phyloP scores from a whole-genome alignment of 2,888 invertebrate genomes.

The Meiosimyza decipiens region DNA sequence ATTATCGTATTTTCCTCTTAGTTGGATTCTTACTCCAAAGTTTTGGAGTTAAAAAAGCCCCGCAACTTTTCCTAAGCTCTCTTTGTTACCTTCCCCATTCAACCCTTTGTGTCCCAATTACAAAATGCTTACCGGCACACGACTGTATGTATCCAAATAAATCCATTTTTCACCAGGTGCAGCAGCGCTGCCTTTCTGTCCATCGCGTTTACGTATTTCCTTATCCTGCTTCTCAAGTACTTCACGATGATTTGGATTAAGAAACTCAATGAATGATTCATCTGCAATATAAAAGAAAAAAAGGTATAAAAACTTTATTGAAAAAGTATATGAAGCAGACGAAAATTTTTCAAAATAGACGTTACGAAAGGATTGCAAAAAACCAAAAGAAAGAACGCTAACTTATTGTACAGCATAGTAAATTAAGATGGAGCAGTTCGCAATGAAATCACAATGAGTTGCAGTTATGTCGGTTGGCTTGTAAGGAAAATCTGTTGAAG shows the following conservation, averaged over 20 bases:
- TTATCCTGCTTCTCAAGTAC: constrained; percentile 76
- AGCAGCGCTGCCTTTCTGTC: constrained; percentile 70
- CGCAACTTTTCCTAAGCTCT: too few relatives aligned
- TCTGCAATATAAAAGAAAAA: constrained; percentile 47
- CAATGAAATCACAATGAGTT: constrained; percentile 13
- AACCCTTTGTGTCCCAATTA: not conserved
- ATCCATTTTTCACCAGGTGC: constrained; percentile 84
- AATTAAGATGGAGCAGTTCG: constrained; percentile 25
- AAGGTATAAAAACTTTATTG: not conserved
- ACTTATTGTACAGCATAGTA: not conserved
- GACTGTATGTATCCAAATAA: constrained; percentile 87
- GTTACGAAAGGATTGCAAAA: not conserved
- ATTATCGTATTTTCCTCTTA: too few relatives aligned
- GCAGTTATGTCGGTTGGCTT: not conserved
- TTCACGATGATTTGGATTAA: constrained; percentile 76
- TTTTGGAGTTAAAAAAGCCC: too few relatives aligned
- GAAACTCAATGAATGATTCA: constrained; percentile 78
- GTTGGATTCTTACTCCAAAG: too few relatives aligned
- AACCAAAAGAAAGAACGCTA: not conserved
- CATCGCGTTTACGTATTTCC: constrained; percentile 72
- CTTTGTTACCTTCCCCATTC: not conserved
- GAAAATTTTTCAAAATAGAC: not conserved
- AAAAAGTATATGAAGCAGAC: not conserved
- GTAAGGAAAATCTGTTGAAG: not conserved
- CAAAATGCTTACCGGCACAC: constrained; percentile 78